These are phyloP conservation scores for Drosophila longiperda DNA, from an alignment of 2,888 invertebrate genomes.

Conservation along the genomic window DNA sequence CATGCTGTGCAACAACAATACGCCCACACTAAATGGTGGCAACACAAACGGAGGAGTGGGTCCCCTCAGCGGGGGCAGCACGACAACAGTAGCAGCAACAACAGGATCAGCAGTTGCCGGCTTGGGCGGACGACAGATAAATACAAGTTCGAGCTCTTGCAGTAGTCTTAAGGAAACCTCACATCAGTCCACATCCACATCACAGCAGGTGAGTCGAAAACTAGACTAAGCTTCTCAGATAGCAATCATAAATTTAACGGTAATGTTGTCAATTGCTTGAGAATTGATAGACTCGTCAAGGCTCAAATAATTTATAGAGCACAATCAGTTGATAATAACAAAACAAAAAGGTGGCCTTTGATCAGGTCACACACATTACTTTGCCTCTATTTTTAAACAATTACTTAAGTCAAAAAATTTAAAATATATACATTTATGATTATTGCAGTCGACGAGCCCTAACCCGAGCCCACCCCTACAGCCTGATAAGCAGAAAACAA, in stretches of 20 bases:
- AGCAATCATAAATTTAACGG: not conserved
- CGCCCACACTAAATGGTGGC: slow-evolving; percentile 48
- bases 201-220: slow-evolving; percentile 82
- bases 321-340: slow-evolving; percentile 2
- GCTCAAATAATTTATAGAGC: slow-evolving; percentile 26
- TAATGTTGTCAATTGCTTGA: slow-evolving; percentile 21
- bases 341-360: not conserved
- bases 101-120: slow-evolving; percentile 35
- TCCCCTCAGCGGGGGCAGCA: slow-evolving; percentile 37
- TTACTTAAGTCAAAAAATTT: slow-evolving; percentile 46
- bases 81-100: slow-evolving; percentile 17
- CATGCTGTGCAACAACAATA: slow-evolving; percentile 22
- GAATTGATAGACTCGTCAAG: slow-evolving; percentile 9
- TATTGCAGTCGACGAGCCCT: not conserved
- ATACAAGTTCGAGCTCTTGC: slow-evolving; percentile 83
- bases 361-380: not conserved
- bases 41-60: slow-evolving; percentile 43
- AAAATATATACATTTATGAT: slow-evolving; percentile 8
- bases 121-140: slow-evolving; percentile 74
- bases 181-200: slow-evolving; percentile 81
- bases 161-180: slow-evolving; percentile 85
- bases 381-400: slow-evolving; percentile 47
- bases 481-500: slow-evolving; percentile 36
- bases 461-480: not conserved
- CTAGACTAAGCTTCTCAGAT: not conserved